Base-by-base conservation (phyloP, 2,888 invertebrate species). In the Macrophya annulata region DNA sequence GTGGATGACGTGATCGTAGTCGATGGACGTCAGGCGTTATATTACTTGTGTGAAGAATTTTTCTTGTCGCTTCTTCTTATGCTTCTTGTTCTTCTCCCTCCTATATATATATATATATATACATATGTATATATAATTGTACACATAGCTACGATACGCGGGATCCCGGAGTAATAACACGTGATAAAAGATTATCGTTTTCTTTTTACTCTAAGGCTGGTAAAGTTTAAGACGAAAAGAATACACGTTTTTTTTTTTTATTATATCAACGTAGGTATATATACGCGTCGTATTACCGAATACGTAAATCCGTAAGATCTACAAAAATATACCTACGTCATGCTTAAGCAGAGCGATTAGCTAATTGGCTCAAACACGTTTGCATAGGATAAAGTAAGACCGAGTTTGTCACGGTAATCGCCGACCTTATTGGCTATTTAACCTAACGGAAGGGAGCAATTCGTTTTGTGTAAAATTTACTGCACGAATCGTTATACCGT, bases 1-100 rank as follows among this genome's bases (percentile, higher is more conserved):
- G n/a, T 62, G 40, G 59, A 81, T 81, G 81, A 62, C 81, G 81
- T 81, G 40, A 81, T 81, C 40, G n/a, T 55, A 59, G 59, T 31
- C 40, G 81, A 81, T 62, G 68, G 21, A 74, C 45, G 74, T 21
- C 62, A 43, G 62, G 25, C 74, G 45, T 68, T 51, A 8, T 81
- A 21, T 51, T 77, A 77, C 77, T 77, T 74, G 21, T 77, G 15
- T 62, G 9, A 62, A 81, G 25, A 62, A 81, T 62, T 40, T 81
- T 77, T 55, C 77, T 74, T 45, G 21, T 45, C 74, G 25, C 51
- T 31, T 77, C 21, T 74, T 48, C 43, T 74, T 45, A 21, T 25
- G 45, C 17, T 43, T 25, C 15, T 74, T 74, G 1, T 45, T 45
- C 21, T 74, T 74, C 9, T 45, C n/a, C 45, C 21, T 37, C n/a